Evolutionary conservation across 2,888 invertebrate species (phyloP).

Genomic region (Pachycephus smyrnensis): DNA sequence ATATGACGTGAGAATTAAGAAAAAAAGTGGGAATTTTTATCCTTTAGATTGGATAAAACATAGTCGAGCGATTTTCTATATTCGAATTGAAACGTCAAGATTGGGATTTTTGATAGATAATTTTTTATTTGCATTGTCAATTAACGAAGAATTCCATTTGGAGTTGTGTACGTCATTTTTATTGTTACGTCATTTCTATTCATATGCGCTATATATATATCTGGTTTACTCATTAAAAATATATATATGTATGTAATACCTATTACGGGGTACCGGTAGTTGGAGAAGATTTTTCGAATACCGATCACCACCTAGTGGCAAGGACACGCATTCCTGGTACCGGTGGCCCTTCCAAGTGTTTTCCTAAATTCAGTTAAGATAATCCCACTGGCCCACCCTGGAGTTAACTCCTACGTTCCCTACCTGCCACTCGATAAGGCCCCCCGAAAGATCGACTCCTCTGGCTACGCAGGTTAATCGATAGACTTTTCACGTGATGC

Average conservation of each 20-base stretch:
- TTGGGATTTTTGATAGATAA: neutral
- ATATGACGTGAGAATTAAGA: neutral
- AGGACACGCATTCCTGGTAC: slow-evolving; percentile 50
- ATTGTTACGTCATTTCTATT: neutral
- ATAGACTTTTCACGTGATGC: neutral
- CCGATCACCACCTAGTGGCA: slow-evolving; percentile 50
- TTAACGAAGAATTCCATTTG: neutral
- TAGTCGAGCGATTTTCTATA: neutral
- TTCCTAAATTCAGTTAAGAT: slow-evolving; percentile 59
- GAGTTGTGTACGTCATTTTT: neutral
- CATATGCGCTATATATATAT: too few relatives aligned
- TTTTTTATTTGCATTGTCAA: too few relatives aligned
- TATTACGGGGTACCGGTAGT: neutral
- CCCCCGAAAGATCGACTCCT: neutral
- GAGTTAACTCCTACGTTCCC: neutral
- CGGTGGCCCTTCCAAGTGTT: slow-evolving; percentile 47
- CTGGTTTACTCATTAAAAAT: too few relatives aligned
- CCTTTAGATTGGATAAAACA: neutral
- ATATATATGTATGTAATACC: too few relatives aligned
- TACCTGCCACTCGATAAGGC: neutral
- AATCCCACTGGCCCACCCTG: slow-evolving; percentile 22
- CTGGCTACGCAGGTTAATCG: neutral
- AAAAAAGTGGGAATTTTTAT: slow-evolving; percentile 13
- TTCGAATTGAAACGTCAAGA: neutral
- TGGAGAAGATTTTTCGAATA: slow-evolving; percentile 40